phyloP scores from a whole-genome alignment of 2,797 vertebrate species.

The Hydrocynus forskahlii region DNA sequence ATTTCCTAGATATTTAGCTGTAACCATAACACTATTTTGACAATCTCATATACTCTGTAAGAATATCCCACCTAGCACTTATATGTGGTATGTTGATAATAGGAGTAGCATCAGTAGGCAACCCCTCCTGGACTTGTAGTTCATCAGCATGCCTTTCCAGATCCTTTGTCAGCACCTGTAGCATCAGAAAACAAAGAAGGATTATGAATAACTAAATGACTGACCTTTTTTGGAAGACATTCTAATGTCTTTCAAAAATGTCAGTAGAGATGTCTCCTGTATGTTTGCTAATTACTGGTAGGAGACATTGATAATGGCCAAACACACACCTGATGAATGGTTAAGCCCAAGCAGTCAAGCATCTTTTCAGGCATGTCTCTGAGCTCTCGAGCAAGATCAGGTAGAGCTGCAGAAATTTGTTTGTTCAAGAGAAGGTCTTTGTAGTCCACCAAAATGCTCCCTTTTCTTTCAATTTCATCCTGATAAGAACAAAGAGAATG shows the following conservation, averaged over 20 bases:
- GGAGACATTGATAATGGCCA: not conserved
- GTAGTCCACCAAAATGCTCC: constrained; percentile 94
- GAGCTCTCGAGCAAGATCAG: constrained; percentile 80
- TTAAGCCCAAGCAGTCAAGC: constrained; percentile 90
- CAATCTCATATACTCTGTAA: not conserved
- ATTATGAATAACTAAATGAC: not conserved
- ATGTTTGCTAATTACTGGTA: not conserved
- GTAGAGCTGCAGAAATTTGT: constrained; percentile 71
- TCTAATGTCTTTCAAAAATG: not conserved
- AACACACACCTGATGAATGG: constrained; percentile 92
- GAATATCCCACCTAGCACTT: constrained; percentile 83
- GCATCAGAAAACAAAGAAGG: not conserved
- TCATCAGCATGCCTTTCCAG: constrained; percentile 90
- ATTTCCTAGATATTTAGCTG: too few relatives aligned
- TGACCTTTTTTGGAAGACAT: not conserved
- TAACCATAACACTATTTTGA: too few relatives aligned
- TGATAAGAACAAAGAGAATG: constrained; percentile 55
- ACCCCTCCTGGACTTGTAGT: constrained; percentile 86
- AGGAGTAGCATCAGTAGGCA: constrained; percentile 79
- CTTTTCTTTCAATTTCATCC: constrained; percentile 98
- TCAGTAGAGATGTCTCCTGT: too few relatives aligned
- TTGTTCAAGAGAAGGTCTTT: constrained; percentile 82
- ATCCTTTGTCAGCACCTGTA: constrained; percentile 91
- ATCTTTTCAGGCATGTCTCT: constrained; percentile 90
- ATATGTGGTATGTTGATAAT: constrained; percentile 92